These are phyloP conservation scores for Meganola albula DNA, from an alignment of 2,888 invertebrate species.

Conservation along the genomic window DNA sequence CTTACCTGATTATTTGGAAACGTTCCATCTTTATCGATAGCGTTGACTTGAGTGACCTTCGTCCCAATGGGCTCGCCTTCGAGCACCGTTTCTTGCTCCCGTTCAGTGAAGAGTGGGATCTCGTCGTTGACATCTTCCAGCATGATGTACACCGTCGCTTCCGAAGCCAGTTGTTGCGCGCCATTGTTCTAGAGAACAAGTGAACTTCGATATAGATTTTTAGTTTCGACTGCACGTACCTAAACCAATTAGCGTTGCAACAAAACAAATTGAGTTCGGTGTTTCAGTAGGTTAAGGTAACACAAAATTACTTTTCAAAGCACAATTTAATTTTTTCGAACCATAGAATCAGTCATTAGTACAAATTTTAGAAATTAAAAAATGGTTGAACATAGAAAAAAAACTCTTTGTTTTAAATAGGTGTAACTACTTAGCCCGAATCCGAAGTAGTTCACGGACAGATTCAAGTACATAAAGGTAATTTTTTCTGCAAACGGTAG, in stretches of 20 bases:
- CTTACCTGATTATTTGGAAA: constrained; percentile 94
- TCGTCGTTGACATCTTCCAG: constrained; percentile 98
- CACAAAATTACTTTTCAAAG: neutral
- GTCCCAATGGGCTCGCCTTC: constrained; percentile 97
- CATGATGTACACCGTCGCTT: constrained; percentile 95
- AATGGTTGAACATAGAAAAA: too few relatives aligned
- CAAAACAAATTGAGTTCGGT: constrained; percentile 13
- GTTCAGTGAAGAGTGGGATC: constrained; percentile 95
- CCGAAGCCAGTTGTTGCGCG: constrained; percentile 95
- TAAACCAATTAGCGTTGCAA: constrained; percentile 11
- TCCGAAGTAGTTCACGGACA: too few relatives aligned
- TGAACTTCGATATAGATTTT: constrained; percentile 10
- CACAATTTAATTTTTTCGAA: too few relatives aligned
- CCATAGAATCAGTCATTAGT: too few relatives aligned
- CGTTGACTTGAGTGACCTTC: constrained; percentile 96
- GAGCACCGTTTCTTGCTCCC: constrained; percentile 95
- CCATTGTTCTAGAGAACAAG: constrained; percentile 87
- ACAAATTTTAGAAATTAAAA: too few relatives aligned
- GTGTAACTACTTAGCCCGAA: too few relatives aligned
- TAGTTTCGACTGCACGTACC: constrained; percentile 8
- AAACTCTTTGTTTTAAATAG: too few relatives aligned
- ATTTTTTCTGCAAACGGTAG: too few relatives aligned
- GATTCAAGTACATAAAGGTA: too few relatives aligned
- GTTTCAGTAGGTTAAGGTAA: constrained; percentile 8
- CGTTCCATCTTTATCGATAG: constrained; percentile 96